Evolutionary conservation across 2,797 vertebrate genomes (phyloP).

Genomic region (Buceros bicornis): DNA sequence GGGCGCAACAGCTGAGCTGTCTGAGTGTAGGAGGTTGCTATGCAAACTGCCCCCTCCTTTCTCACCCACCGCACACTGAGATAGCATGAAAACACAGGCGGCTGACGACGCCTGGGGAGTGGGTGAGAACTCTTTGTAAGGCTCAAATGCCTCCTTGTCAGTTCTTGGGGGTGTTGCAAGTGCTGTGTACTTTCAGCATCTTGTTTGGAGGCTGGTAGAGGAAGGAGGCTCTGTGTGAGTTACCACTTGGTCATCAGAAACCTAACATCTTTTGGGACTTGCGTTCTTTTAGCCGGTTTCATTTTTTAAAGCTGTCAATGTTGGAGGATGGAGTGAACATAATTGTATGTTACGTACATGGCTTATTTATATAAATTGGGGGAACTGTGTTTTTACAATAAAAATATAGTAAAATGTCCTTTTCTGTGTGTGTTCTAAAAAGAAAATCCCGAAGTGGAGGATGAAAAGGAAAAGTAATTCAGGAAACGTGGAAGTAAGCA

Average conservation of each 20-base stretch:
- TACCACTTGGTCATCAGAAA: slow-evolving; percentile 69
- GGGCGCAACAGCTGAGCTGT: slow-evolving; percentile 60
- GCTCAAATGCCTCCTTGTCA: slow-evolving; percentile 57
- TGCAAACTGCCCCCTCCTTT: slow-evolving; percentile 69
- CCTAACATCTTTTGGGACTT: slow-evolving; percentile 68
- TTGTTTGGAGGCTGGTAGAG: slow-evolving; percentile 69
- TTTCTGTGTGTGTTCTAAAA: not conserved
- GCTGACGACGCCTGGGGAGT: slow-evolving; percentile 57
- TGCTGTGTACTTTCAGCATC: slow-evolving; percentile 67
- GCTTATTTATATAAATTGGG: slow-evolving; percentile 80
- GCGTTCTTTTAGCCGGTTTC: slow-evolving; percentile 62
- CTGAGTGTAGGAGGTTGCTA: slow-evolving; percentile 65
- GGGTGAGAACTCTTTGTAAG: slow-evolving; percentile 49
- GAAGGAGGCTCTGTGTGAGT: slow-evolving; percentile 64
- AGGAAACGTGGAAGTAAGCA: not conserved
- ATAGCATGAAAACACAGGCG: slow-evolving; percentile 33
- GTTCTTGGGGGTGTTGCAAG: slow-evolving; percentile 60
- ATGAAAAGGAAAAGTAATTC: not conserved
- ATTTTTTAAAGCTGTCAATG: slow-evolving; percentile 67
- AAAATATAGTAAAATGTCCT: slow-evolving; percentile 62
- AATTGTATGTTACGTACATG: slow-evolving; percentile 73
- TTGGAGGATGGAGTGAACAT: slow-evolving; percentile 70
- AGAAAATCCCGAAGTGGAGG: not conserved
- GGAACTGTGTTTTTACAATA: slow-evolving; percentile 81
- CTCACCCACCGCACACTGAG: slow-evolving; percentile 40